Conservation (phyloP, 2,113 vertebrate genomes). For the Prietella phreatophila region DNA sequence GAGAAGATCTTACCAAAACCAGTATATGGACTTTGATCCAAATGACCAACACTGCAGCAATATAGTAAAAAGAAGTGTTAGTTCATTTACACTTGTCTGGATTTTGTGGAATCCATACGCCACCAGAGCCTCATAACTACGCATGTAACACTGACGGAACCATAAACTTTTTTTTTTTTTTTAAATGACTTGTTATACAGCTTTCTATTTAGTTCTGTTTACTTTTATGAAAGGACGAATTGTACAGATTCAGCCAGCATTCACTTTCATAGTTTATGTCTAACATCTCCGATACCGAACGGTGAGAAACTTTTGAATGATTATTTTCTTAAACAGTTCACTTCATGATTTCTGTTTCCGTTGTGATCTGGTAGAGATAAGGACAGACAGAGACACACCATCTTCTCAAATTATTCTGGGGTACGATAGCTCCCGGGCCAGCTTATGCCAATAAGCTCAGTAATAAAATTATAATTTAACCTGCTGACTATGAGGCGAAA, state of each 20-base stretch:
- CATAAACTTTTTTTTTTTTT: not conserved
- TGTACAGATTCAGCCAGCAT: not conserved
- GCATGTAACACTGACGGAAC: not conserved
- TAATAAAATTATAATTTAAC: slow-evolving; percentile 99
- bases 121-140: not conserved
- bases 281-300: not conserved
- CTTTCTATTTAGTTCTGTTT: not conserved
- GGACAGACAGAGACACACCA: slow-evolving; percentile 71
- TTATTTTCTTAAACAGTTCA: not conserved
- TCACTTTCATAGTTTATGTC: not conserved
- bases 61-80: not conserved
- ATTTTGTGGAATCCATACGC: not conserved
- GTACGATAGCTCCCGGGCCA: slow-evolving; percentile 89
- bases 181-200: not conserved
- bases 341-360: not conserved
- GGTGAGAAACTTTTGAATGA: not conserved
- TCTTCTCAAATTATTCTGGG: slow-evolving; percentile 98
- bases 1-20: not conserved
- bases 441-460: slow-evolving; percentile 94
- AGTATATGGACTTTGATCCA: not conserved
- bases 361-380: slow-evolving; percentile 15
- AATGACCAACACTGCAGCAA: too few species aligned
- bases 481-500: slow-evolving; percentile 87
- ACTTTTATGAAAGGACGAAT: not conserved
- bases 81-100: not conserved